phyloP scores from a whole-genome alignment of 1,140 invertebrate genomes.

The Pinna nobilis region DNA sequence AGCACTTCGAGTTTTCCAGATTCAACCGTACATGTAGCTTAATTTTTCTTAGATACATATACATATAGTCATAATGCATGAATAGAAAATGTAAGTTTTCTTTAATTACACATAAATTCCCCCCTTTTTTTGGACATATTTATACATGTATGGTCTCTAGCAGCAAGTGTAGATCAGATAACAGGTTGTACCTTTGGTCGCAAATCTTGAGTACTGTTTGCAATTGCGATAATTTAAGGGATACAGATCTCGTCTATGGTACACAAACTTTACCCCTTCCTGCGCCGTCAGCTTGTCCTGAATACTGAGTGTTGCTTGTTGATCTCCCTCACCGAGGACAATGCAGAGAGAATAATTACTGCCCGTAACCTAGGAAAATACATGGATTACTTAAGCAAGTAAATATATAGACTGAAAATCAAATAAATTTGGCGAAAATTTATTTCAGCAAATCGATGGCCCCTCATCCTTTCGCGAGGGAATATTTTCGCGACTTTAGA shows the following conservation, averaged over 20 bases:
- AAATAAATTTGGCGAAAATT: no score
- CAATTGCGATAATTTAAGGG: neutral
- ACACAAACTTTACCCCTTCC: neutral
- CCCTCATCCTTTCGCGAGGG: no score
- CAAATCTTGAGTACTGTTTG: neutral
- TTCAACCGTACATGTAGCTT: no score
- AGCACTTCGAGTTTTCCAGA: no score
- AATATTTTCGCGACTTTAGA: no score
- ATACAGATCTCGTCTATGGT: conserved; percentile 5
- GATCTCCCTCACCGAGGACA: conserved; percentile 13
- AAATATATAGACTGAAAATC: no score
- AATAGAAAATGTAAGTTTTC: neutral
- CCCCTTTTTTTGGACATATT: no score
- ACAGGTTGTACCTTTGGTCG: conserved; percentile 6
- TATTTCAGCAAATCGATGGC: no score
- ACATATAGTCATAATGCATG: neutral
- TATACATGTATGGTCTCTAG: no score
- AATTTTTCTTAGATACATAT: neutral
- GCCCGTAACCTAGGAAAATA: conserved; percentile 3
- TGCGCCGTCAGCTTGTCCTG: neutral
- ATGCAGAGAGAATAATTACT: conserved; percentile 18
- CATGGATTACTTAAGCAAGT: neutral
- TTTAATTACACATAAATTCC: no score
- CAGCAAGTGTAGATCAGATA: no score
- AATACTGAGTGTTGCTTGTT: neutral